Conservation (phyloP, 2,888 invertebrate species). For the Torymus auratus region DNA sequence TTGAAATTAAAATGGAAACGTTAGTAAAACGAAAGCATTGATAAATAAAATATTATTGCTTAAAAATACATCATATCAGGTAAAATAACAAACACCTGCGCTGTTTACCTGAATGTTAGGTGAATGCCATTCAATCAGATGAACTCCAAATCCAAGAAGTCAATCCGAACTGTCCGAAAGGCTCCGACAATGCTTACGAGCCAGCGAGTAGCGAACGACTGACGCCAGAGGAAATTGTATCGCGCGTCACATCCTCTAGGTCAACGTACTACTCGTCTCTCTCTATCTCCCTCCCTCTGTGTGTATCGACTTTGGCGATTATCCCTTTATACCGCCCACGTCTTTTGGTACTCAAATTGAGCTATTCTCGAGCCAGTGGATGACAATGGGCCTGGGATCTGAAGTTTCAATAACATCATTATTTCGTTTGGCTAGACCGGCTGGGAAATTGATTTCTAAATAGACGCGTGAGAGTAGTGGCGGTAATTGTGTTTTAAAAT, state of each 20-base stretch:
- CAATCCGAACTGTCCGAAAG: constrained; percentile 9
- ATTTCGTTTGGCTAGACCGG: not conserved
- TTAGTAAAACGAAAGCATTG: no score
- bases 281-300: no score
- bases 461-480: no score
- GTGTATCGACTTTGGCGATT: constrained; percentile 23
- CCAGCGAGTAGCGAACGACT: constrained; percentile 32
- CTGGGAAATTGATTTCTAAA: no score
- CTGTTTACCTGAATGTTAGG: not conserved
- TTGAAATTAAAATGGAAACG: no score
- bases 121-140: constrained; percentile 17
- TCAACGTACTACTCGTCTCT: constrained; percentile 25
- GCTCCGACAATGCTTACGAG: not conserved
- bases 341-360: constrained; percentile 39
- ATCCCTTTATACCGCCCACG: constrained; percentile 39
- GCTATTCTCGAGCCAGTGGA: constrained; percentile 16
- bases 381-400: constrained; percentile 1
- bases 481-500: no score
- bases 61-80: no score
- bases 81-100: not conserved
- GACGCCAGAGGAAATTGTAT: constrained; percentile 50
- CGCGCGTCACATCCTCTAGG: constrained; percentile 28
- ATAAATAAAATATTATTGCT: no score
- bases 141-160: not conserved
- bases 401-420: constrained; percentile 12